Percentiles rank a stretch among this genome's conserved stretches.
Conservation (phyloP, 2,113 vertebrate species). For the Numenius arquata region DNA sequence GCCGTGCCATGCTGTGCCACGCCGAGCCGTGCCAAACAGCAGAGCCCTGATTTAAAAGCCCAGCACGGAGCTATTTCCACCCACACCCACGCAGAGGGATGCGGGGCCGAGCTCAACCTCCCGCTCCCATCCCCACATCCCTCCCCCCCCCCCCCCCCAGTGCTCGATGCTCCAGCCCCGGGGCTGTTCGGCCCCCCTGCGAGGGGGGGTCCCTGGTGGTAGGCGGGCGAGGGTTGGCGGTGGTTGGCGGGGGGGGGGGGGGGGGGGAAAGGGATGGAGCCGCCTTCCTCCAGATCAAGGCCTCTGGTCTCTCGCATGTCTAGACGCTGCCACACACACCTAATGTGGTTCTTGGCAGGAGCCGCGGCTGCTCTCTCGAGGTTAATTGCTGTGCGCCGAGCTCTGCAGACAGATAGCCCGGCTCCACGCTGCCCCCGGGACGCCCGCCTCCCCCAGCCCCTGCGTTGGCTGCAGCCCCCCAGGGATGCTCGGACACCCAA, state of each 20-base stretch:
- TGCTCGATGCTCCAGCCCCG: not conserved
- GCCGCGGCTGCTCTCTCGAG: constrained; percentile 46
- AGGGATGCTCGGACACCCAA: rapidly evolving
- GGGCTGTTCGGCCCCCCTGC: not conserved
- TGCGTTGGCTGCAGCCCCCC: not conserved
- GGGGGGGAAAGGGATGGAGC: not conserved
- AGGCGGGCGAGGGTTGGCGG: not conserved
- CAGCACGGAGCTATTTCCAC: rapidly evolving
- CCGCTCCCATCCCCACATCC: not conserved
- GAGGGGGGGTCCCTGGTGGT: not conserved
- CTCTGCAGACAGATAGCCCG: constrained; percentile 49
- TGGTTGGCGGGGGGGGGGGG: too few relatives aligned
- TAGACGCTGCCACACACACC: constrained; percentile 67
- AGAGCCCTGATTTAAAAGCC: not conserved
- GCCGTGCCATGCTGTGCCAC: not conserved
- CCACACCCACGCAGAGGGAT: not conserved
- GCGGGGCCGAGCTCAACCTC: not conserved
- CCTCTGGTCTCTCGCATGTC: constrained; percentile 63
- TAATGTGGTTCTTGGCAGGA: constrained; percentile 69
- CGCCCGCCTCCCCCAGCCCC: not conserved
- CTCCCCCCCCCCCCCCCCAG: rapidly evolving
- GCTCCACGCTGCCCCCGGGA: not conserved
- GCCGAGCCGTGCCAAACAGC: not conserved
- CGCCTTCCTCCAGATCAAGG: constrained; percentile 47
- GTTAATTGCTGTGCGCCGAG: constrained; percentile 35